Evolutionary conservation across 2,888 invertebrate species (phyloP).

Genomic region (Adelognathus sp.): DNA sequence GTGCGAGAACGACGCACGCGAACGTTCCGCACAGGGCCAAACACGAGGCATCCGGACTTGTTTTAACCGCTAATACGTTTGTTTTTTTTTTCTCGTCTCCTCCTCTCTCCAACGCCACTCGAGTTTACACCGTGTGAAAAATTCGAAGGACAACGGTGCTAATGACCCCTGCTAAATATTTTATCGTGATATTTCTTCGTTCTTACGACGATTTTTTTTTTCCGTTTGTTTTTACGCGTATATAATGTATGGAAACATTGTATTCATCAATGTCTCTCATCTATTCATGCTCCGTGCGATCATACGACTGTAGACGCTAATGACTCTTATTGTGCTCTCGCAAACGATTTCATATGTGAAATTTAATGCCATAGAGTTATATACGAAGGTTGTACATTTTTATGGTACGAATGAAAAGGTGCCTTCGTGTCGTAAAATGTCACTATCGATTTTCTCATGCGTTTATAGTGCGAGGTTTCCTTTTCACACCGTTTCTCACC

Average conservation of each 20-base stretch:
- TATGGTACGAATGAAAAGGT: not conserved
- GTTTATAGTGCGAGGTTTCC: not conserved
- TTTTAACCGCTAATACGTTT: not conserved
- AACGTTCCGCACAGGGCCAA: not conserved
- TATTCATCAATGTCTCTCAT: not conserved
- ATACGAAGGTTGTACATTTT: not conserved
- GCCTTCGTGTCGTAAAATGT: not conserved
- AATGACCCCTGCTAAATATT: slow-evolving; percentile 4
- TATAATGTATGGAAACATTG: not conserved
- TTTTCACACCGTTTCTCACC: not conserved
- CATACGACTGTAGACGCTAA: not conserved
- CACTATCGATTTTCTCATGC: not conserved
- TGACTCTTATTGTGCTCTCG: not conserved
- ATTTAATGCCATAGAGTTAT: not conserved
- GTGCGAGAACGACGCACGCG: not conserved
- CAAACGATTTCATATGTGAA: not conserved
- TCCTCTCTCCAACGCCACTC: no score
- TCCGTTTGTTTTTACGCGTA: not conserved
- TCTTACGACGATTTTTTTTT: not conserved
- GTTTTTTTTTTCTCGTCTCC: not conserved
- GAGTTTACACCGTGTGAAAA: slow-evolving; percentile 10
- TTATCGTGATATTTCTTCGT: not conserved
- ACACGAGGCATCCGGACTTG: not conserved
- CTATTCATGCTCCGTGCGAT: not conserved
- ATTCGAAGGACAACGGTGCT: not conserved